Evolutionary conservation across 2,797 vertebrate species (phyloP).

Genomic region (Epinephelus awoara): DNA sequence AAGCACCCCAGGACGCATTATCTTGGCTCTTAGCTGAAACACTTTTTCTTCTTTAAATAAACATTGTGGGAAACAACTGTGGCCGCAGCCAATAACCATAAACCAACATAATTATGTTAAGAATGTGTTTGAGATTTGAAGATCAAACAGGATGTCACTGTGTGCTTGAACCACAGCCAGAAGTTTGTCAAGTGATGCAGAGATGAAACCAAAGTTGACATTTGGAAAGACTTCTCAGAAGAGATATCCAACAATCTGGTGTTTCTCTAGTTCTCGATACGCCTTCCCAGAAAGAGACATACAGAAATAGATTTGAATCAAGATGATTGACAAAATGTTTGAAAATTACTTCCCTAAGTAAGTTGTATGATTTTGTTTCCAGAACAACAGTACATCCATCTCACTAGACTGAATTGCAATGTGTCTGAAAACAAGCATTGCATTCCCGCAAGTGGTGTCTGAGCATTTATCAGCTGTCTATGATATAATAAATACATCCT

Average conservation of each 20-base stretch:
- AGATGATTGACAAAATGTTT: slow-evolving; percentile 46
- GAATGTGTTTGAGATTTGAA: slow-evolving; percentile 71
- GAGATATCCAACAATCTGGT: slow-evolving; percentile 31
- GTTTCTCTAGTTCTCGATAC: slow-evolving; percentile 27
- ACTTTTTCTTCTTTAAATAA: slow-evolving; percentile 77
- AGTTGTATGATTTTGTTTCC: slow-evolving; percentile 22
- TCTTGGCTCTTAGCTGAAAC: slow-evolving; percentile 56
- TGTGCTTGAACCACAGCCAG: slow-evolving; percentile 60
- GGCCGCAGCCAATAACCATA: slow-evolving; percentile 73
- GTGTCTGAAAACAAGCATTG: background rate
- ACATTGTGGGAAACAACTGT: slow-evolving; percentile 69
- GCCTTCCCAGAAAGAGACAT: slow-evolving; percentile 36
- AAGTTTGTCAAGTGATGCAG: slow-evolving; percentile 58
- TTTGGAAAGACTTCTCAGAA: slow-evolving; percentile 50
- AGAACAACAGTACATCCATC: slow-evolving; percentile 1
- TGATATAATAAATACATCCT: background rate
- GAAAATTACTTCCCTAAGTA: slow-evolving; percentile 28
- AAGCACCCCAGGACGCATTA: slow-evolving; percentile 50
- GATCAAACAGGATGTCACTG: slow-evolving; percentile 79
- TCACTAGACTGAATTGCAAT: slow-evolving; percentile 16
- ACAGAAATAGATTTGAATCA: slow-evolving; percentile 54
- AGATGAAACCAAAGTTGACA: slow-evolving; percentile 48
- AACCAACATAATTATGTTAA: slow-evolving; percentile 78
- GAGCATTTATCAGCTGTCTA: slow-evolving; percentile 15
- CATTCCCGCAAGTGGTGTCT: slow-evolving; percentile 1